phyloP scores from a whole-genome alignment of 2,797 vertebrate genomes.

The Mareca strepera region DNA sequence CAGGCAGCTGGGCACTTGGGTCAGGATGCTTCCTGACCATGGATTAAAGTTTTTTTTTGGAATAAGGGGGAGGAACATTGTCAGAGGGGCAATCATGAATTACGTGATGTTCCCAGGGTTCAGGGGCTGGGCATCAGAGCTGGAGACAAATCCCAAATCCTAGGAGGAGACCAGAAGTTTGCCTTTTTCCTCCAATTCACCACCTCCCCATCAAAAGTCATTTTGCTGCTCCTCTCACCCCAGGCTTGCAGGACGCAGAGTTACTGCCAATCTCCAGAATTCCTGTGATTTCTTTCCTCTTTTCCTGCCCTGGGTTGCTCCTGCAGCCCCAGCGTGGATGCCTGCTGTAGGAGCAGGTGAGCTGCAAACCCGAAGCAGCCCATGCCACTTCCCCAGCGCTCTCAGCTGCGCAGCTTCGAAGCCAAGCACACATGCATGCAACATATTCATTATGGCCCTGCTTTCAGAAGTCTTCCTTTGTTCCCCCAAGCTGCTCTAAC shows the following conservation, averaged over 20 bases:
- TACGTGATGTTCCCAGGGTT: neutral
- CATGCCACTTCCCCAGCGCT: neutral
- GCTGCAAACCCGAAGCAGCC: neutral
- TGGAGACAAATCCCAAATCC: neutral
- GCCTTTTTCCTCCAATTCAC: neutral
- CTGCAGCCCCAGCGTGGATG: neutral
- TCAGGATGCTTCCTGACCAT: neutral
- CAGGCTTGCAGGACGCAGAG: neutral
- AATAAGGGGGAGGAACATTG: neutral
- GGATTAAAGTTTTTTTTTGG: neutral
- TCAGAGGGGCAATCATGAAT: neutral
- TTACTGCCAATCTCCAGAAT: neutral
- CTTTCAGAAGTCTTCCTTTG: slow-evolving; percentile 5
- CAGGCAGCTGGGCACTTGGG: neutral
- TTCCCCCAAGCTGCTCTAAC: neutral
- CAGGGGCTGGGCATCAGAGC: neutral
- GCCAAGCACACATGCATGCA: neutral
- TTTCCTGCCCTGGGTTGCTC: neutral
- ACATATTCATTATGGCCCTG: neutral
- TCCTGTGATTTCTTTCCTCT: neutral
- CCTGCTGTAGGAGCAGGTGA: neutral
- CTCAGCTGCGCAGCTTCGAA: neutral
- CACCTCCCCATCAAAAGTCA: neutral
- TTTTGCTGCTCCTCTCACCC: neutral
- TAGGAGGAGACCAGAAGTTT: neutral